Conservation (phyloP, 2,888 invertebrate species). For the Heliconius cydno region DNA sequence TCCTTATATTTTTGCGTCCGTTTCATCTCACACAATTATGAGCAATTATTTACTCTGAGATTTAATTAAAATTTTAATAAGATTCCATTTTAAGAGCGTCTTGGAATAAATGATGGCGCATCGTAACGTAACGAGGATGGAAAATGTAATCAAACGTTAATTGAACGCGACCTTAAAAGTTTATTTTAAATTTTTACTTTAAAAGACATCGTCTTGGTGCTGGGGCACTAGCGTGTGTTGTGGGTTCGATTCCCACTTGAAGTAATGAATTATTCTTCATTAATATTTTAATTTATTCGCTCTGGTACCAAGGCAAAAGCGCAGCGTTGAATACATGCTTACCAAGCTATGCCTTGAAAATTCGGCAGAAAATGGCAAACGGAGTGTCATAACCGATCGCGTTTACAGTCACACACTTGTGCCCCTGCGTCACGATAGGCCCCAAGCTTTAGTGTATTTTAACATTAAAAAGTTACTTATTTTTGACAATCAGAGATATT, state of each 20-base stretch:
- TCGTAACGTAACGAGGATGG: conserved; percentile 40
- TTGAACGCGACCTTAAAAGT: conserved; percentile 59
- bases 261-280: background rate
- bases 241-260: too few species aligned
- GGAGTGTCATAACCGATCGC: too few species aligned
- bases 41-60: conserved; percentile 43
- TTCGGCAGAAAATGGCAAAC: too few species aligned
- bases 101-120: conserved; percentile 45
- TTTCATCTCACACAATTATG: conserved; percentile 38
- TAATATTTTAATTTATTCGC: too few species aligned
- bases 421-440: too few species aligned
- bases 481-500: background rate
- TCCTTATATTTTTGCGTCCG: conserved; percentile 9
- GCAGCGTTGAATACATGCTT: too few species aligned
- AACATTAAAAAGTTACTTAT: background rate
- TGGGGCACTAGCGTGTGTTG: too few species aligned
- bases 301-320: too few species aligned
- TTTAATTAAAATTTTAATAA: conserved; percentile 49
- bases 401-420: too few species aligned
- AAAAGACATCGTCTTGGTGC: too few species aligned
- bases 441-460: background rate
- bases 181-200: conserved; percentile 8
- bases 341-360: too few species aligned
- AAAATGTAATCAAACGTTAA: conserved; percentile 54
- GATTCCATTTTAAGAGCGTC: conserved; percentile 42